Evolutionary conservation across 2,113 vertebrate genomes (phyloP).

Genomic region (Zosterops pallidus): DNA sequence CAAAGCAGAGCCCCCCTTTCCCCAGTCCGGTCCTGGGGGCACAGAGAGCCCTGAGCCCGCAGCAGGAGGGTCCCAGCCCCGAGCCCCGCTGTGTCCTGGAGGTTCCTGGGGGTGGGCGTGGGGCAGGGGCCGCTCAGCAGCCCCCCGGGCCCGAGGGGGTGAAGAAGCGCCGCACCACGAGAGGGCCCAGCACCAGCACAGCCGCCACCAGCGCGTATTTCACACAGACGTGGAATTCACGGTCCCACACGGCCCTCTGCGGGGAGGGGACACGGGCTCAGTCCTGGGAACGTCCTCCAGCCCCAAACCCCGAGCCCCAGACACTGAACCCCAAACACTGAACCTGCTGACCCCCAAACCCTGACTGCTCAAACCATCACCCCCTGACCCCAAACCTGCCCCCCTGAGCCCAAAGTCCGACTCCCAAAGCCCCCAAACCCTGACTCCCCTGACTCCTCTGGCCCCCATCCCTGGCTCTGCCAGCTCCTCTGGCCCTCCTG

Average conservation of each 20-base stretch:
- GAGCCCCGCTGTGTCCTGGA: not conserved
- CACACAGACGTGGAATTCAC: not conserved
- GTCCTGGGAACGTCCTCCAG: too few relatives aligned
- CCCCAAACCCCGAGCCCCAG: too few relatives aligned
- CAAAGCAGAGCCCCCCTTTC: not conserved
- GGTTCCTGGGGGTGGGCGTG: not conserved
- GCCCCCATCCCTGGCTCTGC: too few relatives aligned
- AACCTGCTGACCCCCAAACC: too few relatives aligned
- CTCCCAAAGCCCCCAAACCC: too few relatives aligned
- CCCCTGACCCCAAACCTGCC: too few relatives aligned
- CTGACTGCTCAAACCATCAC: too few relatives aligned
- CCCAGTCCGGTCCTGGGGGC: not conserved
- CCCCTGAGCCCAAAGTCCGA: too few relatives aligned
- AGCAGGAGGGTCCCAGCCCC: not conserved
- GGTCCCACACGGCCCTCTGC: conserved; percentile 69
- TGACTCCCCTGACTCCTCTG: too few relatives aligned
- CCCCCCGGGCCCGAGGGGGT: not conserved
- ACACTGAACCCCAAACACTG: too few relatives aligned
- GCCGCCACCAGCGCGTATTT: conserved; percentile 57
- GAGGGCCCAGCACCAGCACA: conserved; percentile 69
- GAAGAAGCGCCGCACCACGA: conserved; percentile 73
- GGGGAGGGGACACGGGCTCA: too few relatives aligned
- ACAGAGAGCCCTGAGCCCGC: not conserved
- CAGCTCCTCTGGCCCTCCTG: too few relatives aligned
- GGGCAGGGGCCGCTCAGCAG: not conserved